Base-by-base conservation (phyloP, 1,140 invertebrate species). In the Limonius californicus region DNA sequence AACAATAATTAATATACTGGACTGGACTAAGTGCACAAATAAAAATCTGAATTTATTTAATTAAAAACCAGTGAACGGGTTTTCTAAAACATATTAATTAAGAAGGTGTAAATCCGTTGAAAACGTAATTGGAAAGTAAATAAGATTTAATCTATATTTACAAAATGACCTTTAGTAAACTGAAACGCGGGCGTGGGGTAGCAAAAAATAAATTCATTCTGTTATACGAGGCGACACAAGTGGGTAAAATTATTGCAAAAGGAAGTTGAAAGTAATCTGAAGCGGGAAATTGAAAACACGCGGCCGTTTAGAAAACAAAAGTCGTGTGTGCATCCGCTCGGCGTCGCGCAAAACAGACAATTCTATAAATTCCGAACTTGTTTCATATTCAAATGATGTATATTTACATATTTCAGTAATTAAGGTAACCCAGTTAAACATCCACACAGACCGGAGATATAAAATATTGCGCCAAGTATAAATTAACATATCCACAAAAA, bases 341-440 rank as follows among this genome's bases (percentile, higher is more conserved):
- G 20, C 45, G 45, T 50, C 45, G 45, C 45, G 45, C 45, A 50
- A 50, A 50, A 50, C 45, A 59, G 57, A 59, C 57, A 59, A 59
- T 59, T 59, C 35, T 59, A 59, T 59, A 59, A 59, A 45, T 59
- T 47, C 19, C 12, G n/a, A 23, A 47, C 19, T 47, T 47, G 20
- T 59, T 42, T 43, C 57, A 45, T 59, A 59, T 59, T 59, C 57
- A 43, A 59, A 45, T 59, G 42, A 59, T 27, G 57, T 47, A 59
- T 59, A 59, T 59, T 59, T 59, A 59, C 57, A 59, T 59, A 59
- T 59, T 59, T 45, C 57, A 59, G 57, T 45, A 59, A 59, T 59
- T 59, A 59, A 59, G 57, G 57, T 59, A 59, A 47, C 39, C 57
- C 15, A 42, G 57, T 45, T 59, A 16, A 32, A 57, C 27, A 35